phyloP scores from a whole-genome alignment of 2,797 vertebrate species.

The Chanos chanos region DNA sequence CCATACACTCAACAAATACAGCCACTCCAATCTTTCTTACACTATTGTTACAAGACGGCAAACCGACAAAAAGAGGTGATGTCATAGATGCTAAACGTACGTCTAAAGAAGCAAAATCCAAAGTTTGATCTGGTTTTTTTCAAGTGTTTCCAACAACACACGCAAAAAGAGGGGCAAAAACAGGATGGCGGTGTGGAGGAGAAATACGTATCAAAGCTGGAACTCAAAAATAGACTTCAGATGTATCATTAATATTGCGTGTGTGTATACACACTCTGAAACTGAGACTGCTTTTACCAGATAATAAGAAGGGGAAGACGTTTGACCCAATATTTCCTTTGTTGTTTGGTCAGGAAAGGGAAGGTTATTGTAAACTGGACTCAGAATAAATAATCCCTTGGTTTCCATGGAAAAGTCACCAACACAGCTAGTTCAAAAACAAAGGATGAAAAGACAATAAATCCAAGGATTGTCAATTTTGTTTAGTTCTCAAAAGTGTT shows the following conservation, averaged over 20 bases:
- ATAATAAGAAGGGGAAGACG: conserved; percentile 72
- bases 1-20: no score
- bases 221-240: conserved; percentile 46
- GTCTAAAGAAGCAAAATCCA: conserved; percentile 34
- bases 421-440: conserved; percentile 69
- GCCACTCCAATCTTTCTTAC: no score
- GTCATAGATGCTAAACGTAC: conserved; percentile 33
- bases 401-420: conserved; percentile 82
- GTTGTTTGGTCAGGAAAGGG: conserved; percentile 82
- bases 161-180: conserved; percentile 34
- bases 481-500: conserved; percentile 80
- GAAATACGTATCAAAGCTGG: conserved; percentile 32
- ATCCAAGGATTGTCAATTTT: conserved; percentile 82
- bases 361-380: conserved; percentile 75
- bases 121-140: conserved; percentile 34
- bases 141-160: conserved; percentile 22
- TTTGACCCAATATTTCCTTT: conserved; percentile 81
- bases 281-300: conserved; percentile 62
- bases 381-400: conserved; percentile 77
- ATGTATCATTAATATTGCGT: conserved; percentile 44
- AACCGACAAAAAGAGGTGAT: conserved; percentile 18
- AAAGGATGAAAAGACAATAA: conserved; percentile 77
- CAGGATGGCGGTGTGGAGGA: conserved; percentile 41
- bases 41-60: background rate
- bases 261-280: conserved; percentile 57